Evolutionary conservation across 2,888 invertebrate species (phyloP), one percentile per base, ranked within the genome.

Genomic region (Erebia epiphron): DNA sequence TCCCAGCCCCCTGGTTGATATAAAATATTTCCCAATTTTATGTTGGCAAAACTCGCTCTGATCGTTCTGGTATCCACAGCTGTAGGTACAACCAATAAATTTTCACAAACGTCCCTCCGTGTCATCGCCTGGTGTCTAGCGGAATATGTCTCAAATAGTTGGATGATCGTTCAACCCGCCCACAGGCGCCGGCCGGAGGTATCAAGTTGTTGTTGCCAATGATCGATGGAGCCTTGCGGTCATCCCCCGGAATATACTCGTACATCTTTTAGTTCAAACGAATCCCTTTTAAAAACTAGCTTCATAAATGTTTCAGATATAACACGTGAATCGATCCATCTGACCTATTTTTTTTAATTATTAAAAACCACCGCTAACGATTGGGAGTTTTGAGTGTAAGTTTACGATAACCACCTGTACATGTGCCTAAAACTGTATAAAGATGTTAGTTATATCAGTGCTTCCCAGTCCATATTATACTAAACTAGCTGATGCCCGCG

Each of bases 41-140:
- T 72, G 75, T 78, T 76, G 74, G 75, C 77, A 77, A 75, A 78
- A 11, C 50, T 50, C 63, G 35, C 35, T 26, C 35, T 50, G 43
- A 16, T 26, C 35, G 1, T 26, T 50, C 21, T n/a, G 52, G 64
- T 64, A 64, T n/a, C n/a, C 14, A 26, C 26, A 14, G 0, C 56
- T 1, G 21, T 35, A 52, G 14, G n/a, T 35, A 64, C 63, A 52
- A 52, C 16, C 35, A 52, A 64, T 54, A 54, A 52, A 64, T 64
- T 54, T 64, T 64, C 16, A 16, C 41, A 35, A 52, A 64, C 16
- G 35, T 52, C 41, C 41, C 64, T 13, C 35, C 18, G 14, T 54
- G 64, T 64, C 64, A 52, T 54, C 64, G 64, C 52, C 64, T 35
- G 52, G 64, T 41, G 64, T 54, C 64, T 54, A 52, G 52, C 41